Percentiles rank a stretch among this genome's conserved stretches.
phyloP scores from a whole-genome alignment of 2,888 invertebrate genomes.

The Luperina testacea region DNA sequence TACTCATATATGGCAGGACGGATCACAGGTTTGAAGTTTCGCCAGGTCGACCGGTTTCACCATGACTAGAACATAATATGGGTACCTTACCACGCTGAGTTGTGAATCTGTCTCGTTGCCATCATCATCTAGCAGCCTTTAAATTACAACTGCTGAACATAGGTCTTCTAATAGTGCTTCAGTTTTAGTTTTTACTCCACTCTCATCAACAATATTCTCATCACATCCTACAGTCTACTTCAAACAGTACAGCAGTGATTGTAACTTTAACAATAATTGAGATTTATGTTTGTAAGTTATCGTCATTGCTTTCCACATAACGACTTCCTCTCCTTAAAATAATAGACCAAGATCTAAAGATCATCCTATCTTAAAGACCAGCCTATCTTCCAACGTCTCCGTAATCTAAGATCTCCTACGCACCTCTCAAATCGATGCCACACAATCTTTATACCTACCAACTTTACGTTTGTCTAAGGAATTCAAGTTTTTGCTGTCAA shows the following conservation, averaged over 20 bases:
- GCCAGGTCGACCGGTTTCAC: neutral
- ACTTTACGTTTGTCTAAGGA: slow-evolving; percentile 76
- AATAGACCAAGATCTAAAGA: slow-evolving; percentile 22
- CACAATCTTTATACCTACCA: slow-evolving; percentile 44
- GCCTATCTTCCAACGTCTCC: slow-evolving; percentile 19
- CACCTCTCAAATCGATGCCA: slow-evolving; percentile 52
- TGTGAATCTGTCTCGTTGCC: neutral
- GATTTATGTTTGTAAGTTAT: slow-evolving; percentile 33
- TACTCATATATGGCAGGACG: neutral
- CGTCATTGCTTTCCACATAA: slow-evolving; percentile 20
- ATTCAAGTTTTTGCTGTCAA: slow-evolving; percentile 79
- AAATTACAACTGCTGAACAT: neutral
- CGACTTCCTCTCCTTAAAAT: slow-evolving; percentile 36
- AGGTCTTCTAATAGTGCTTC: neutral
- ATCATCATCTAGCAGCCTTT: neutral
- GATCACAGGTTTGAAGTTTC: slow-evolving; percentile 16
- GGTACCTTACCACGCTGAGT: neutral
- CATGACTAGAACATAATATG: neutral
- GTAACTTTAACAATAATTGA: slow-evolving; percentile 29
- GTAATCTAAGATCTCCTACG: slow-evolving; percentile 55
- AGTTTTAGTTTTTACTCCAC: slow-evolving; percentile 5
- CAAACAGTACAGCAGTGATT: neutral
- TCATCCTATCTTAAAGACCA: neutral
- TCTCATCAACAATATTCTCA: slow-evolving; percentile 11
- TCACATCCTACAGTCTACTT: slow-evolving; percentile 17